Conservation (phyloP, 2,888 invertebrate species). For the Microchrysa polita region DNA sequence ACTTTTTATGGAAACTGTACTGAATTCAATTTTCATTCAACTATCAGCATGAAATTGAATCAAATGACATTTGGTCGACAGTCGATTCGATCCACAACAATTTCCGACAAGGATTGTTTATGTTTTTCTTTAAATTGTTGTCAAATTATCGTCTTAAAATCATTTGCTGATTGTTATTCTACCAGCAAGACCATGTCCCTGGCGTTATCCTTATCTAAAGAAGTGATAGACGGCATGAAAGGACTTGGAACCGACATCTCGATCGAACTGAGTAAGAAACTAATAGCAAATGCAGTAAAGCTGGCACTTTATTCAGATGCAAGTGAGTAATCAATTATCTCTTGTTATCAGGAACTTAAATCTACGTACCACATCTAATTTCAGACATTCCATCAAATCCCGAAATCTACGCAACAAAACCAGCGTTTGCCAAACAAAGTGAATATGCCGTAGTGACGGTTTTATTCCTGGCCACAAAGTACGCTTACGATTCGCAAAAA, state of each 20-base stretch:
- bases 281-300: conserved; percentile 61
- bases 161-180: too few species aligned
- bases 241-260: conserved; percentile 57
- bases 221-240: conserved; percentile 59
- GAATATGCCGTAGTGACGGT: conserved; percentile 62
- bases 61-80: too few species aligned
- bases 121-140: too few species aligned
- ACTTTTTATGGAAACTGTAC: too few species aligned
- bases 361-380: conserved; percentile 18
- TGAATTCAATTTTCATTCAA: too few species aligned
- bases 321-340: conserved; percentile 55
- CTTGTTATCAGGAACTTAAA: not conserved
- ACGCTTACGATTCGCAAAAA: conserved; percentile 56
- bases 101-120: too few species aligned
- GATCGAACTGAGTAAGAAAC: conserved; percentile 57
- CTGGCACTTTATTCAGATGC: conserved; percentile 61
- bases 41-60: too few species aligned
- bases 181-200: not conserved
- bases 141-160: too few species aligned
- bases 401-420: conserved; percentile 62
- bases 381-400: conserved; percentile 62
- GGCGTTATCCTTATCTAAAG: conserved; percentile 54
- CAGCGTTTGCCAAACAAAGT: conserved; percentile 61
- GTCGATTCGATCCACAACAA: too few species aligned
- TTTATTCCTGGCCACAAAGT: conserved; percentile 59